These are phyloP conservation scores for Achlya flavicornis DNA, from an alignment of 2,888 invertebrate species.

Conservation along the genomic window DNA sequence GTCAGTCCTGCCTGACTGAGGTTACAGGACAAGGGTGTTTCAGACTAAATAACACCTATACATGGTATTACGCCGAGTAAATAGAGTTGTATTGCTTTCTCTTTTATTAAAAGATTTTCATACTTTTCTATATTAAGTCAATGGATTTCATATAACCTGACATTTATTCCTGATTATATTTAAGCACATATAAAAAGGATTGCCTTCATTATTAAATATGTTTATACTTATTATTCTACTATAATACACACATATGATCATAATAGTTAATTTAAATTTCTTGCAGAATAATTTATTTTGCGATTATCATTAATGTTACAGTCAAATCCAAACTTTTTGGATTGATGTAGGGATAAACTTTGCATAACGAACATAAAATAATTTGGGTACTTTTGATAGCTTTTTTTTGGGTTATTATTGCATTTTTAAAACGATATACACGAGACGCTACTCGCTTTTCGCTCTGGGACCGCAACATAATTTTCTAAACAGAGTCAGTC, in stretches of 20 bases:
- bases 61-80: conserved; percentile 5
- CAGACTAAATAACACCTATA: conserved; percentile 3
- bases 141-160: not conserved
- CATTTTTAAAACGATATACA: not conserved
- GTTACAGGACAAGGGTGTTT: conserved; percentile 27
- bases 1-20: conserved; percentile 22
- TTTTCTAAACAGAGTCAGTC: conserved; percentile 68
- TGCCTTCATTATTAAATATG: not conserved
- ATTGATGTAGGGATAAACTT: too few species aligned
- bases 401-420: not conserved
- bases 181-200: not conserved
- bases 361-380: too few species aligned
- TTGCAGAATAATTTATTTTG: too few species aligned
- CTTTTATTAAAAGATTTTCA: conserved; percentile 5
- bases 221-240: not conserved
- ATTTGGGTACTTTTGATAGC: too few species aligned
- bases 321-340: too few species aligned
- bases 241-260: too few species aligned
- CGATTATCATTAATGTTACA: not conserved
- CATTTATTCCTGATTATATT: not conserved
- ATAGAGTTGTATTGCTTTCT: not conserved
- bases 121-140: not conserved
- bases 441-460: not conserved
- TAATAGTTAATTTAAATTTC: too few species aligned
- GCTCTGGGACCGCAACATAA: conserved; percentile 47